Base-by-base conservation (phyloP, 2,888 invertebrate species). In the Atethmia centrago region DNA sequence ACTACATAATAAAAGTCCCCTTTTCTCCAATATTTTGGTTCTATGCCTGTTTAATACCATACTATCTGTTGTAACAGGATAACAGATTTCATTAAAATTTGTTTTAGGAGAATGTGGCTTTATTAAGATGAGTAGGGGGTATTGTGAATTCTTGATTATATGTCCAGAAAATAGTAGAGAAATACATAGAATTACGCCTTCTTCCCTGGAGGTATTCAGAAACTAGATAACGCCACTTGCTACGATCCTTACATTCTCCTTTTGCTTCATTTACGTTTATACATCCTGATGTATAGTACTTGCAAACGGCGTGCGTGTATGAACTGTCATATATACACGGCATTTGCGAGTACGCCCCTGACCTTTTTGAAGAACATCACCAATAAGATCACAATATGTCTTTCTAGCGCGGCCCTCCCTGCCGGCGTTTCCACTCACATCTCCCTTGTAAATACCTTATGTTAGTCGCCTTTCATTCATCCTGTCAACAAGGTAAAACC, bases 1-100 rank as follows among this genome's bases (percentile, higher is more conserved):
- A 70, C 1, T n/a, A 40, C 55, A 40, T 40, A 51, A 10, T 49
- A 59, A 59, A 45, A 31, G 8, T 25, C 14, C 31, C n/a, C 0
- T 16, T 16, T 40, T 51, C 10, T 12, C 3, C 19, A 3, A 4
- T 21, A 21, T 25, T 56, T 14, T 31, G 21, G 16, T 62, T 14
- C 14, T 31, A 25, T 42, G 21, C 55, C 28, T 64, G 31, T 51
- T 69, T 49, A 66, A 28, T 64, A 59, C 16, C 9, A n/a, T 42
- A 53, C 28, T 61, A 56, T 66, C 45, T 42, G 3, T 12, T 40
- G 28, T 49, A 49, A 67, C 21, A 49, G 28, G 68, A 79, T 81
- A 80, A 49, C 31, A 81, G 76, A 81, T 79, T 81, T 68, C 36
- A 79, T 79, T 76, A 76, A 65, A 64, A 79, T 79, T 51, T 21